phyloP scores from a whole-genome alignment of 1,140 invertebrate species.

The Parapsyche elsis region DNA sequence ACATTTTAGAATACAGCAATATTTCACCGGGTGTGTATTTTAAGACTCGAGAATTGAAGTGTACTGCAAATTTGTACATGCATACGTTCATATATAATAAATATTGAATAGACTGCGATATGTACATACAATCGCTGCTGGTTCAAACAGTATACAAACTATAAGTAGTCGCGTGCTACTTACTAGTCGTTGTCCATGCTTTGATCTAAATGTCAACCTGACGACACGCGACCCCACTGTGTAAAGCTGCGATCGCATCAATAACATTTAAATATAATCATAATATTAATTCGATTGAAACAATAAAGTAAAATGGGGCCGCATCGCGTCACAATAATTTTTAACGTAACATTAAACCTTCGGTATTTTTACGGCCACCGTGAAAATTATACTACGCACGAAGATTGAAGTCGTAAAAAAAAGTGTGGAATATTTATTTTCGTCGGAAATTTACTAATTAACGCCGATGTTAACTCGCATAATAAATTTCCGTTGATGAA shows the following conservation, averaged over 20 bases:
- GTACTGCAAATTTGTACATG: not conserved
- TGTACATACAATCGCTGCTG: not conserved
- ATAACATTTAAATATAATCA: not conserved
- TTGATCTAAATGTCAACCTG: slow-evolving; percentile 51
- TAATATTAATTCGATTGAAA: too few species aligned
- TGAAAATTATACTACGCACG: too few species aligned
- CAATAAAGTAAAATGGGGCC: too few species aligned
- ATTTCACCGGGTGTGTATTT: not conserved
- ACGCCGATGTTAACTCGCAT: not conserved
- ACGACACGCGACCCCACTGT: slow-evolving; percentile 44
- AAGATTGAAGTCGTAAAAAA: not conserved
- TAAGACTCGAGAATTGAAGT: too few species aligned
- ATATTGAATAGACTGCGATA: not conserved
- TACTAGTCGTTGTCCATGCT: slow-evolving; percentile 14
- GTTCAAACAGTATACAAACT: not conserved
- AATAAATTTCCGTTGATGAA: not conserved
- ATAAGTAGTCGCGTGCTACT: slow-evolving; percentile 26
- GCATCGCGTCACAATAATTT: too few species aligned
- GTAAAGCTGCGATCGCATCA: slow-evolving; percentile 22
- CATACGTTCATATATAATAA: not conserved
- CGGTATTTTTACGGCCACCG: too few species aligned
- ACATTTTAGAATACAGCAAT: too few species aligned
- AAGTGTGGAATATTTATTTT: not conserved
- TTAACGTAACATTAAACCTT: too few species aligned
- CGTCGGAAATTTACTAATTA: not conserved